A percentile compares a stretch with the other conserved stretches of the same genome.
Evolutionary conservation across 2,113 vertebrate genomes (phyloP).

Genomic region (Crocuta crocuta): DNA sequence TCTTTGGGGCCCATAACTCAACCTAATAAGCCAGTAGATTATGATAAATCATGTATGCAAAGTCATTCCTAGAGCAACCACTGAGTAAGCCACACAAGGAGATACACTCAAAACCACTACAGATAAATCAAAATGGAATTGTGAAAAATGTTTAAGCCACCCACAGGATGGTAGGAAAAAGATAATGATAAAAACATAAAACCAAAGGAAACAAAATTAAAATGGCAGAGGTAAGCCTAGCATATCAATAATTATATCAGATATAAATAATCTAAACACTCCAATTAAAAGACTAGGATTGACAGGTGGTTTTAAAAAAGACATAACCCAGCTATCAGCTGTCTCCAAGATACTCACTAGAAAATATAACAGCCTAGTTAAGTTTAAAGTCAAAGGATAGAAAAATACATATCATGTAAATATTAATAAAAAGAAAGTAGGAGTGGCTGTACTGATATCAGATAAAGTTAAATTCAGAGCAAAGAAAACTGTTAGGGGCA

Average conservation of each 20-base stretch:
- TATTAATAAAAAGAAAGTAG: background rate
- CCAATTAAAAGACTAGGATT: background rate
- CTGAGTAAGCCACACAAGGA: background rate
- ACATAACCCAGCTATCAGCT: background rate
- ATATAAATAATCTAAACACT: background rate
- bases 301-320: background rate
- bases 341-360: background rate
- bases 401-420: background rate
- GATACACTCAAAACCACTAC: background rate
- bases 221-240: background rate
- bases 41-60: background rate
- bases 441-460: background rate
- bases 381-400: background rate
- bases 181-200: background rate
- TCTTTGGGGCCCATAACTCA: background rate
- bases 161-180: background rate
- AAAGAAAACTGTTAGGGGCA: background rate
- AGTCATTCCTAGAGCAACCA: background rate
- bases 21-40: background rate
- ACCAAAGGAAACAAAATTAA: background rate
- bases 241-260: background rate
- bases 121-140: background rate
- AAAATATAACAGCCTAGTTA: background rate
- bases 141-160: background rate
- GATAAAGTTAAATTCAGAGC: background rate